Base-by-base conservation (phyloP, 1,140 invertebrate genomes). In the Trissolcus basalis region DNA sequence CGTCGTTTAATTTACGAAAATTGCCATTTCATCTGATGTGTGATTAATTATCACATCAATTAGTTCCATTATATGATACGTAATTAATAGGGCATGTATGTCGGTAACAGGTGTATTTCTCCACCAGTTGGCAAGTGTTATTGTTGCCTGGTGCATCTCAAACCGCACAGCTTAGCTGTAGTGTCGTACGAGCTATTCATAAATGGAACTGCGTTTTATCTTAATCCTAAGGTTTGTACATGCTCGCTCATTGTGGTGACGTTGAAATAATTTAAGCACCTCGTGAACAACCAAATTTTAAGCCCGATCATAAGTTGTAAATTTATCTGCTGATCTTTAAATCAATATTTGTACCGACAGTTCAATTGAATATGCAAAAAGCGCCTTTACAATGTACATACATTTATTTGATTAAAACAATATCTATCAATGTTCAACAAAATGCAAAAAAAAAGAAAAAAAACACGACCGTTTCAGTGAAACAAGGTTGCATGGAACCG, bases 61-160 rank as follows among this genome's bases (percentile, higher is more conserved):
- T 58, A 11, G 27, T 44, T n/a, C 16, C 1, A 27, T 13, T 55
- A 41, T 48, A 14, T 54, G 32, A 54, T 54, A 15, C 14, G 51
- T 55, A 55, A 65, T 65, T 65, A 55, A 64, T 64, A 27, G 49
- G 41, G 32, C 41, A 47, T 63, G 44, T 48, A 55, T 32, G 50
- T 48, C 16, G 13, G 32, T 49, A 55, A 65, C 45, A 65, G 51
- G 16, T 56, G 44, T 67, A 50, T 14, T 50, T 56, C 14, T 19
- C 13, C 35, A 67, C 51, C 19, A 58, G 64, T 58, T 58, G 35
- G 14, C 39, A 45, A 67, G 47, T 67, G 54, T 67, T 58, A 67
- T 67, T 67, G 54, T 58, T 67, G 44, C 55, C 16, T 48, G 14
- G 45, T n/a, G 13, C 33, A 50, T 19, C 16, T 58, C 36, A 36